Evolutionary conservation across 1,140 invertebrate genomes (phyloP), one percentile per base, ranked within the genome.

Genomic region (Delia radicum): DNA sequence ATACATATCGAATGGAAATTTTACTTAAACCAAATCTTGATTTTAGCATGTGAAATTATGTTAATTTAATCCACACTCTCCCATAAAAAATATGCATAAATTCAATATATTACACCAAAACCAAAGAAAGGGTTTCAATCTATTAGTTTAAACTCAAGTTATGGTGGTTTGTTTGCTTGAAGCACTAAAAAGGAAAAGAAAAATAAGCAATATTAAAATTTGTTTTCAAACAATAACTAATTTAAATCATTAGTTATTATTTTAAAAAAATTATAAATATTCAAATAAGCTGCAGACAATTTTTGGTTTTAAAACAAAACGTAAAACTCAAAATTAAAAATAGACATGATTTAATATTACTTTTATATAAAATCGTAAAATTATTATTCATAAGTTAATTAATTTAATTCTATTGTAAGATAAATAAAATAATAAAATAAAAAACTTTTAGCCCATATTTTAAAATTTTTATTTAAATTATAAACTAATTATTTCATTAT

Each of bases 391-490:
- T 21, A 62, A 21, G 55, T 27, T 13, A 63, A 27, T n/a, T n/a
- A n/a, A n/a, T n/a, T n/a, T n/a, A n/a, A 27, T 27, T 63, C 28
- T 7, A 18, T 27, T 4, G 24, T 4, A 62, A 27, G 15, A 33
- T 15, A 55, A 55, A 21, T 55, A 18, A 18, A 55, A 55, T 2
- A 55, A 18, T 18, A 55, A 21, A 4, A 55, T 18, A 55, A 55
- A 46, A 3, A 67, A 18, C 27, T 2, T 33, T 69, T 69, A 73
- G 37, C 67, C 28, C 28, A 61, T 24, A 31, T 75, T 42, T 46
- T 48, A 48, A 63, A 42, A 28, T 63, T 71, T 55, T 15, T 24
- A 63, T 24, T 76, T 26, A 62, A 76, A 72, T 63, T 21, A 61
- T 65, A 55, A 21, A 31, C 10, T 37, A 27, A 42, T n/a, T n/a